Evolutionary conservation across 2,888 invertebrate genomes (phyloP), one percentile per base, ranked within the genome.

Genomic region (Pasiphila rectangulata): DNA sequence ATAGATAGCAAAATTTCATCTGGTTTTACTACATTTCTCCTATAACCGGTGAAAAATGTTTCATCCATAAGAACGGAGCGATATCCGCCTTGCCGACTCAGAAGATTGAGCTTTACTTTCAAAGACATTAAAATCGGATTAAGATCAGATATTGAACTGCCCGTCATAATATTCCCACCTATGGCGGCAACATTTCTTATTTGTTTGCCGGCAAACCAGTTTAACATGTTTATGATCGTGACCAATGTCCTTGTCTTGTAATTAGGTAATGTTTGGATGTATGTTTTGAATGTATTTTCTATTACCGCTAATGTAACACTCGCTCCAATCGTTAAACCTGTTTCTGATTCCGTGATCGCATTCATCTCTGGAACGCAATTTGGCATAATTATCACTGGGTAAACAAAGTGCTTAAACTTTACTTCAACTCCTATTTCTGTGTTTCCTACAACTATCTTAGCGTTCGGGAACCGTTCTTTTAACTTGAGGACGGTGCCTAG

Each of bases 171-270:
- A 71, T 98, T 98, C 10, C 98, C 98, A 29, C 96, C 98, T 29
- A 98, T 82, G 7, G 96, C 94, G 27, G 97, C 98, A n/a, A 97
- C 97, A 75, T 97, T 98, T 63, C 98, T 90, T 46, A 98, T 97
- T 82, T 98, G 98, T 73, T 95, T 96, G 4, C 98, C 97, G 32
- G 97, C 98, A 90, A 98, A 98, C 93, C 95, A 97, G 71, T 96
- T 93, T 35, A 98, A 84, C 95, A 98, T 98, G 41, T 94, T 91
- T 0, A 94, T 88, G 21, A 96, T 91, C 21, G 94, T 92, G 60
- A 80, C 84, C 56, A 93, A 93, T 39, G 94, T 90, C 63, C 93
- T 90, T 2, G 94, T 94, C 76, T 92, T 92, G 53, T 90, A 69
- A 59, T 90, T 91, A 49, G 91, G 89, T 50, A 90, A 72, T 12